Conservation (phyloP, 2,797 vertebrate species). For the Calcarius lapponicus region DNA sequence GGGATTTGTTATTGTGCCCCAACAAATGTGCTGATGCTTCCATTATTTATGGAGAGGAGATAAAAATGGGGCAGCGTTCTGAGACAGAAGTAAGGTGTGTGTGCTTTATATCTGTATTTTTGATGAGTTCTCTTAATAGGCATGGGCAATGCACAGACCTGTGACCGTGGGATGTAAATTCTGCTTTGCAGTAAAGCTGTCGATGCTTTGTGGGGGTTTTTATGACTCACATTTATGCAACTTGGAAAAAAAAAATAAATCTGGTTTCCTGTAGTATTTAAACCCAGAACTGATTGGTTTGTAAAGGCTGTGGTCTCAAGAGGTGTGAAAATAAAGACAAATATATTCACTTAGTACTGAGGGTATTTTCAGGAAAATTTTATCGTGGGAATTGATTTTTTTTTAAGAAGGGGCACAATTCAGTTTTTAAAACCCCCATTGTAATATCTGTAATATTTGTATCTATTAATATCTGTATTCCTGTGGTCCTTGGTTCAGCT, state of each 20-base stretch:
- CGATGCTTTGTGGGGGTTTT: constrained; percentile 31
- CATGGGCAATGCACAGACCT: constrained; percentile 38
- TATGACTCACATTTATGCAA: constrained; percentile 43
- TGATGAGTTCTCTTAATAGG: constrained; percentile 69
- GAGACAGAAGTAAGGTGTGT: constrained; percentile 65
- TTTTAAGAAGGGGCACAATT: background rate
- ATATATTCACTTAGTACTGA: background rate
- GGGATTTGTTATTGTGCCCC: constrained; percentile 72
- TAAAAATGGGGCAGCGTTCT: constrained; percentile 64
- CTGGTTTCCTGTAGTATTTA: constrained; percentile 29
- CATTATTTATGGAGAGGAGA: constrained; percentile 72
- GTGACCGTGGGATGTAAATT: constrained; percentile 65
- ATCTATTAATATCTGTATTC: background rate
- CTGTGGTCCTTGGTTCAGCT: background rate
- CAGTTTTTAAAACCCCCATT: background rate
- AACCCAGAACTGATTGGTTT: background rate
- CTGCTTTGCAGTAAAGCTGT: constrained; percentile 66
- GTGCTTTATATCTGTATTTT: constrained; percentile 71
- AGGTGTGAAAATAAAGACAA: background rate
- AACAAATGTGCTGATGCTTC: constrained; percentile 70
- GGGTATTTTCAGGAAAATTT: background rate
- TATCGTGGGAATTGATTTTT: background rate
- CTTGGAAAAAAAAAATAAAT: background rate
- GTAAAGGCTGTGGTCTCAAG: background rate
- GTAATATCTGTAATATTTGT: background rate